Evolutionary conservation across 1,140 invertebrate species (phyloP), one percentile per base, ranked within the genome.

Genomic region (Caenorhabditis latens): DNA sequence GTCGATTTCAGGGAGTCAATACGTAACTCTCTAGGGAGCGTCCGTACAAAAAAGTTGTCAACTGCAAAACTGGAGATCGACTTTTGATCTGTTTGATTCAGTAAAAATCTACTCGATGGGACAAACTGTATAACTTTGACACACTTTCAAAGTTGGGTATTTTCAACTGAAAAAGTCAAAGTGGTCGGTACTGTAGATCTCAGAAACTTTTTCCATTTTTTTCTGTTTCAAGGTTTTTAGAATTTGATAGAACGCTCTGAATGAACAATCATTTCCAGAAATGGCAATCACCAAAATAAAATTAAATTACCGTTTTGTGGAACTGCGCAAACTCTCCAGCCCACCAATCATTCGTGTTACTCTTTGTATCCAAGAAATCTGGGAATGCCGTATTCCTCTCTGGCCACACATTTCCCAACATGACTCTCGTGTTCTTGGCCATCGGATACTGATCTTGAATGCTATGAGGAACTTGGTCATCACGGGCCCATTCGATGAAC

Each of bases 381-480:
- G 92, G 92, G 84, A 92, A 92, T 46, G 87, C 91, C 0, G 90
- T 91, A 11, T 91, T 89, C 0, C 67, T 61, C 4, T 90, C 90
- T 53, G 92, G 92, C 92, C 92, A 93, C 2, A 93, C 91, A 89
- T 92, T 75, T 40, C 88, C 90, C 46, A 90, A 58, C 89, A 90
- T 90, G 32, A 88, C 71, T 61, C 86, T 55, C 9, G 88, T 89
- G 40, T 88, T 79, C 48, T 88, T 90, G 11, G 82, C 87, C 65
- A 85, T 83, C n/a, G 86, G 89, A 65, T 91, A 90, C 53, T 79
- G 79, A 58, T 89, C 87, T 55, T 88, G 84, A 16, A 90, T 53
- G 24, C 19, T 40, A 67, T 32, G 87, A 9, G 75, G 88, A 43
- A 90, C 86, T 48, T 84, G 87, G 57, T 90, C 86, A 32, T 57